A percentile compares a stretch with the other conserved stretches of the same genome.
These are phyloP conservation scores for Drosophila peninsularis DNA, from an alignment of 2,888 invertebrate genomes.

Conservation along the genomic window DNA sequence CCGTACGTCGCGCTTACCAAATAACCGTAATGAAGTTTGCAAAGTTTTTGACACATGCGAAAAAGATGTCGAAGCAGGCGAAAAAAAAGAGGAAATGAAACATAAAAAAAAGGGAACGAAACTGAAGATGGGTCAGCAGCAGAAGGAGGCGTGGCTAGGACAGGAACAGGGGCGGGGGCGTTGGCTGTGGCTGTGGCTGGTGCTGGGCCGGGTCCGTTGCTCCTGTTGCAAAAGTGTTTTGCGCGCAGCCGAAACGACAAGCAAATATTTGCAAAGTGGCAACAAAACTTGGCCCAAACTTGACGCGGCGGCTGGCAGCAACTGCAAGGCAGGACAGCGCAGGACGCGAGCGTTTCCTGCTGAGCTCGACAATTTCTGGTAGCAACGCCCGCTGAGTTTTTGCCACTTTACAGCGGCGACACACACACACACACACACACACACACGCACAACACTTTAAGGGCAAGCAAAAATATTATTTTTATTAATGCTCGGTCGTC, in stretches of 20 bases:
- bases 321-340: slow-evolving; percentile 16
- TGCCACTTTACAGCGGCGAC: slow-evolving; percentile 52
- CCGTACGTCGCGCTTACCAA: too few relatives aligned
- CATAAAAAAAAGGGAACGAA: slow-evolving; percentile 4
- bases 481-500: slow-evolving; percentile 74
- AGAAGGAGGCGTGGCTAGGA: slow-evolving; percentile 1
- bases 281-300: slow-evolving; percentile 65
- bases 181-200: too few relatives aligned
- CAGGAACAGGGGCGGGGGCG: slow-evolving; percentile 15
- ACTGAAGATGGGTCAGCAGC: slow-evolving; percentile 22
- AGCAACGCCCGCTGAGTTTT: slow-evolving; percentile 45
- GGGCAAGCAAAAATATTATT: slow-evolving; percentile 69
- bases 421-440: slow-evolving; percentile 11
- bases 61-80: slow-evolving; percentile 43
- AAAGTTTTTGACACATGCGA: slow-evolving; percentile 76
- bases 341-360: slow-evolving; percentile 53
- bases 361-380: slow-evolving; percentile 64
- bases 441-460: slow-evolving; percentile 30
- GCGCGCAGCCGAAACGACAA: slow-evolving; percentile 67
- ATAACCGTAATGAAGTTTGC: slow-evolving; percentile 75
- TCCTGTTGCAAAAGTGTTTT: slow-evolving; percentile 71
- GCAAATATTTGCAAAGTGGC: slow-evolving; percentile 79
- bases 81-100: slow-evolving; percentile 12
- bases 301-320: slow-evolving; percentile 20
- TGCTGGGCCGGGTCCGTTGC: background rate